phyloP scores from a whole-genome alignment of 2,113 vertebrate species.

The Sterna hirundo region DNA sequence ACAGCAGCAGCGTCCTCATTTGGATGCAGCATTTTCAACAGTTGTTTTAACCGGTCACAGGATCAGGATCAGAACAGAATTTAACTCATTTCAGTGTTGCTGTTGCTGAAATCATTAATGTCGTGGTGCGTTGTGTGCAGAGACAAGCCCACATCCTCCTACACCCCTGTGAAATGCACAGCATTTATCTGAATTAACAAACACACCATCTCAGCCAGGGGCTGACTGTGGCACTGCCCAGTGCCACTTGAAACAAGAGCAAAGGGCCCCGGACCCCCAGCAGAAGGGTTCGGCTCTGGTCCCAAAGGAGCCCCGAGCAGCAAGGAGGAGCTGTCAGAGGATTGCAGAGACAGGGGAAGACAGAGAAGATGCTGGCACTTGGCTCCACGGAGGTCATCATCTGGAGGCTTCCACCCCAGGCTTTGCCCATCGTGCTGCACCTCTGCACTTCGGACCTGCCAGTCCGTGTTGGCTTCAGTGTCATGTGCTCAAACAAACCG shows the following conservation, averaged over 20 bases:
- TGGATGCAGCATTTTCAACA: not conserved
- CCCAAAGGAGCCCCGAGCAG: not conserved
- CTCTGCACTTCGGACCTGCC: accelerated
- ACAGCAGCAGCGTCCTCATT: not conserved
- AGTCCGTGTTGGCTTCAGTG: not conserved
- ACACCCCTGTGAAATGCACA: accelerated
- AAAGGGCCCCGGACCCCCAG: too few species aligned
- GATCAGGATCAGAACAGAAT: not conserved
- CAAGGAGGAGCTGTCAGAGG: not conserved
- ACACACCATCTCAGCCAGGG: not conserved
- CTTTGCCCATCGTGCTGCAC: not conserved
- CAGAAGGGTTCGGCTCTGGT: not conserved
- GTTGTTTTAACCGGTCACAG: not conserved
- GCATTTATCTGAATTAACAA: not conserved
- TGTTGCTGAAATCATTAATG: not conserved
- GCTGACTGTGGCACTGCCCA: accelerated
- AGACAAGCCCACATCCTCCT: not conserved
- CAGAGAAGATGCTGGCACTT: not conserved
- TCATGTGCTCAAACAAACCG: accelerated
- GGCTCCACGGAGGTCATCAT: not conserved
- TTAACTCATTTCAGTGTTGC: not conserved
- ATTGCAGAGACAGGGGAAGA: not conserved
- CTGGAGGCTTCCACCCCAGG: not conserved
- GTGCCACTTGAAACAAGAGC: not conserved
- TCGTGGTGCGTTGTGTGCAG: accelerated